Evolutionary conservation across 2,888 invertebrate species (phyloP).

Genomic region (Ochlodes sylvanus): DNA sequence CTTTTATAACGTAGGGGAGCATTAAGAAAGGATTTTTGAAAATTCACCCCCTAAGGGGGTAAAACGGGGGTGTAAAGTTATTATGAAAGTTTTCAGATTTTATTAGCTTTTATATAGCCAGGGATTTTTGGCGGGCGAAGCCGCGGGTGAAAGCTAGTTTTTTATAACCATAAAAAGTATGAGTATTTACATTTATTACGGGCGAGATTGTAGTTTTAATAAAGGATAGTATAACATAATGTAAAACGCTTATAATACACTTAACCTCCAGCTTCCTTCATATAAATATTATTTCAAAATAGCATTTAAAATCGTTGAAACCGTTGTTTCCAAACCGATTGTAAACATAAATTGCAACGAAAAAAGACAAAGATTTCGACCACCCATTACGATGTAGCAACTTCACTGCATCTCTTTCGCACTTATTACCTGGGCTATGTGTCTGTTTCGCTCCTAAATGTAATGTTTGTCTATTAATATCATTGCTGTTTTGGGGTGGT

Average conservation of each 20-base stretch:
- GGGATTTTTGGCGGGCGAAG: too few relatives aligned
- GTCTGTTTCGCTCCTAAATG: slow-evolving; percentile 56
- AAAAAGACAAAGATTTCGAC: slow-evolving; percentile 63
- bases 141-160: too few relatives aligned
- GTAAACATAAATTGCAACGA: slow-evolving; percentile 71
- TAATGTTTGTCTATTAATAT: slow-evolving; percentile 73
- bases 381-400: slow-evolving; percentile 68
- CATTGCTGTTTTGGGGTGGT: slow-evolving; percentile 77
- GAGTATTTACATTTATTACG: too few relatives aligned
- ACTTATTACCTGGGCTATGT: slow-evolving; percentile 28
- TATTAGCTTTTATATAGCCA: too few relatives aligned
- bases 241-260: background rate
- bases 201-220: too few relatives aligned
- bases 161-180: too few relatives aligned
- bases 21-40: too few relatives aligned
- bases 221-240: too few relatives aligned
- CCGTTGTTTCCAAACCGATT: slow-evolving; percentile 52
- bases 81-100: too few relatives aligned
- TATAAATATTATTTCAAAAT: background rate
- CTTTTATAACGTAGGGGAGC: too few relatives aligned
- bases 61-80: too few relatives aligned
- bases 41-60: too few relatives aligned
- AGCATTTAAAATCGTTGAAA: slow-evolving; percentile 9
- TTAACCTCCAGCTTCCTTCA: background rate
- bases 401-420: slow-evolving; percentile 53